phyloP scores from a whole-genome alignment of 2,888 invertebrate genomes.

The Megamerina dolium region DNA sequence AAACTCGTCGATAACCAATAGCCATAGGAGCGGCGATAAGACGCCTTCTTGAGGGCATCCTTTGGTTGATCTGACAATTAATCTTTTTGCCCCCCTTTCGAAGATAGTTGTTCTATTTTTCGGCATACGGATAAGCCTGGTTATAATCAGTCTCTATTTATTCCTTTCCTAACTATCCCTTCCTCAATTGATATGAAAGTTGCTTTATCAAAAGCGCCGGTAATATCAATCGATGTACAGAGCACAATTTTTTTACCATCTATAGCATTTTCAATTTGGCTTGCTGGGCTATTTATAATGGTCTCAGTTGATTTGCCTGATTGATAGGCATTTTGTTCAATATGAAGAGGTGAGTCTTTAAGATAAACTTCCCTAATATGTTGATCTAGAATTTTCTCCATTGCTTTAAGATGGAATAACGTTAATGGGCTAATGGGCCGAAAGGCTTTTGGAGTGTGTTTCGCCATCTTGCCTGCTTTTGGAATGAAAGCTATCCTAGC shows the following conservation, averaged over 20 bases:
- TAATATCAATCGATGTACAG: neutral
- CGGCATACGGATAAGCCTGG: too few relatives aligned
- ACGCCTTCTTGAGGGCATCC: too few relatives aligned
- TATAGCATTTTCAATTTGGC: neutral
- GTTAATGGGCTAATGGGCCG: conserved; percentile 3
- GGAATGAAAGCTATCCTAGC: neutral
- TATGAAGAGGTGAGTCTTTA: neutral
- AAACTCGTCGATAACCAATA: neutral
- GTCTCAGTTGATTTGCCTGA: conserved; percentile 5
- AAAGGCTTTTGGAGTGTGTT: neutral
- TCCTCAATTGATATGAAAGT: neutral
- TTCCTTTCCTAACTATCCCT: neutral
- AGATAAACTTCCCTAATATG: neutral
- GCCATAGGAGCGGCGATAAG: neutral
- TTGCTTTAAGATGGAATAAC: neutral
- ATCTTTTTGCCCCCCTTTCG: too few relatives aligned
- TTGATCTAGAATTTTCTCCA: conserved; percentile 1
- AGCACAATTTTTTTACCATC: conserved; percentile 3
- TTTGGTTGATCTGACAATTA: too few relatives aligned
- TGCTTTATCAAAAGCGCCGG: conserved; percentile 4
- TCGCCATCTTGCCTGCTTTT: neutral
- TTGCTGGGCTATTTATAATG: neutral
- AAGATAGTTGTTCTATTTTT: neutral
- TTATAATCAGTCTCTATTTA: too few relatives aligned
- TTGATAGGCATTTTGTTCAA: conserved; percentile 2